Base-by-base conservation (phyloP, 2,797 vertebrate genomes). In the Typhlichthys eigenmanni region DNA sequence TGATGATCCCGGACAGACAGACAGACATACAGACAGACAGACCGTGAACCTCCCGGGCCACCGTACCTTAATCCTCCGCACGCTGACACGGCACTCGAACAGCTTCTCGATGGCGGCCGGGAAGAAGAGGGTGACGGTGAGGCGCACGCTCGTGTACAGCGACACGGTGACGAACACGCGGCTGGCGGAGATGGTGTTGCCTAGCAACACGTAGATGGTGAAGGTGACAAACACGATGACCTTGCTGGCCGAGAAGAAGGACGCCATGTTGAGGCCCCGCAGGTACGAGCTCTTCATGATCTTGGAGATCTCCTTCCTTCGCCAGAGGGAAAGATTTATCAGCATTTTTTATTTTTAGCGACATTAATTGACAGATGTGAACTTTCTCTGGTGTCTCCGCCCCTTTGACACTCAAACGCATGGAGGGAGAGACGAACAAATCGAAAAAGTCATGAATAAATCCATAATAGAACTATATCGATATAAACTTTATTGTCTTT, bases 121-220 rank as follows among this genome's bases (percentile, higher is more conserved):
- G 83, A 99, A 98, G 90, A 98, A 98, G 13, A 98, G 94, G 0
- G 96, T 96, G 74, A 98, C 92, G 0, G 95, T 97, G 88, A 98
- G 85, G 13, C 96, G 88, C 53, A 98, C 93, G 0, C 95, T 93
- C 1, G 91, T 85, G 0, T 97, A 98, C n/a, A 99, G 87, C 0
- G 95, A 92, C 77, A 97, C 86, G 0, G 95, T 90, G 85, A 97
- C 93, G n/a, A 98, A 99, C 58, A 97, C 93, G 0, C 80, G 91
- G 79, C 96, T 97, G 0, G 96, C 95, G 1, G 93, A 90, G 80
- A 99, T 87, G 29, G 57, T 55, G 13, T 96, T 93, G 67, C 96
- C 97, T 1, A 92, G 90, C 2, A 97, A 88, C 0, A 96, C 94
- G 0, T 95, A 98, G 0, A 93, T 89, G 11, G 92, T 90, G 90